A percentile compares a stretch with the other conserved stretches of the same genome.
These are phyloP conservation scores for Pygoscelis adeliae DNA, from an alignment of 2,113 vertebrate genomes.

Conservation along the genomic window DNA sequence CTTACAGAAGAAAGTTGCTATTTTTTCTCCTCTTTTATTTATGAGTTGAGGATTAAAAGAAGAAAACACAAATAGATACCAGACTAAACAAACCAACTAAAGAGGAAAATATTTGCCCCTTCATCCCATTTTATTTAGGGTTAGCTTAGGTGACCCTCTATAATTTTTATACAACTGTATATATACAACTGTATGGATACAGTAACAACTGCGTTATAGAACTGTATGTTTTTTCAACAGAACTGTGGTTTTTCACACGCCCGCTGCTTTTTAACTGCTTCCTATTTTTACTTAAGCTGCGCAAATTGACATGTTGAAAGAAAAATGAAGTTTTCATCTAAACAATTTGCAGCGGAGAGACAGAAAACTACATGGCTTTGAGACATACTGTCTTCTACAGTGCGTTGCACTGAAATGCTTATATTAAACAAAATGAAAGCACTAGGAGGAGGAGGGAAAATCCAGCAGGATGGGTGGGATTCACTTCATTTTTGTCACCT, in stretches of 20 bases:
- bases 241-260: not conserved
- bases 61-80: not conserved
- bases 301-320: not conserved
- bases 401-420: accelerated
- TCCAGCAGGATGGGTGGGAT: not conserved
- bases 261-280: not conserved
- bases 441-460: not conserved
- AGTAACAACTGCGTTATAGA: accelerated
- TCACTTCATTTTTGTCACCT: accelerated
- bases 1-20: not conserved
- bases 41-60: not conserved
- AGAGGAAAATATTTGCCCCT: not conserved
- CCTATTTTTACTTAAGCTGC: not conserved
- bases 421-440: accelerated
- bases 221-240: accelerated
- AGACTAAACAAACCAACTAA: not conserved
- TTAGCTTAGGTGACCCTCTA: not conserved
- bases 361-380: not conserved
- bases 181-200: no score
- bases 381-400: accelerated
- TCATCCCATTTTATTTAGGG: not conserved
- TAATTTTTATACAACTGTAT: not conserved
- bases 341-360: not conserved
- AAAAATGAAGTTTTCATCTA: not conserved
- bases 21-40: not conserved